phyloP scores from a whole-genome alignment of 2,888 invertebrate species.

The Vesta saturnalis region DNA sequence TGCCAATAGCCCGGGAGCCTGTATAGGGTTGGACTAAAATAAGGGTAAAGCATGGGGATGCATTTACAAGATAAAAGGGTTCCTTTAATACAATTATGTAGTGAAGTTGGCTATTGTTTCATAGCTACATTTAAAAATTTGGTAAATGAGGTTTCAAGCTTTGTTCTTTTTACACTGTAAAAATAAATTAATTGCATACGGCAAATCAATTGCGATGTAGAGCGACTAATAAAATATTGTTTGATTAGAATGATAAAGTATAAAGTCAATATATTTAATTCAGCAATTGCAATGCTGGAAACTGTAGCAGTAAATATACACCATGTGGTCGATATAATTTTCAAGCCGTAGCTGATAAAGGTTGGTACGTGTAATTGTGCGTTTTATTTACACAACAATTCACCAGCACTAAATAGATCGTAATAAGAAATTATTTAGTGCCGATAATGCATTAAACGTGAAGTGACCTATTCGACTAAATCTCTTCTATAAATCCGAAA shows the following conservation, averaged over 20 bases:
- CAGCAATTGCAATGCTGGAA: slow-evolving; percentile 45
- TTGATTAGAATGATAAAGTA: not conserved
- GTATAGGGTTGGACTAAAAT: slow-evolving; percentile 23
- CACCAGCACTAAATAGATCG: not conserved
- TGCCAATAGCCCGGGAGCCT: slow-evolving; percentile 27
- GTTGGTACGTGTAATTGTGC: slow-evolving; percentile 18
- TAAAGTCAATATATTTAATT: slow-evolving; percentile 42
- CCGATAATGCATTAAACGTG: not conserved
- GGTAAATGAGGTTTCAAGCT: not conserved
- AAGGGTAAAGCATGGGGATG: slow-evolving; percentile 31
- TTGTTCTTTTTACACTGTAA: no score
- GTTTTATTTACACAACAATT: not conserved
- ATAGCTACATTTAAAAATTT: slow-evolving; percentile 23
- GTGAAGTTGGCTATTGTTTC: slow-evolving; percentile 31
- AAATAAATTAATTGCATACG: no score
- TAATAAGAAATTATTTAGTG: not conserved
- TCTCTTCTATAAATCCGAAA: slow-evolving; percentile 13
- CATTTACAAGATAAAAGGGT: slow-evolving; percentile 35
- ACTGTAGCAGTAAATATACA: slow-evolving; percentile 46
- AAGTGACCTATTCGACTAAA: slow-evolving; percentile 1
- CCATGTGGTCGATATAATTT: slow-evolving; percentile 47
- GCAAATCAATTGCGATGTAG: no score
- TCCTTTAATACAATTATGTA: slow-evolving; percentile 33
- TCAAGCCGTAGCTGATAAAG: slow-evolving; percentile 34
- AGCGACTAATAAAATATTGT: no score